These are phyloP conservation scores for Neolamprologus caudopunctatus DNA, from an alignment of 2,113 vertebrate species.

Conservation along the genomic window DNA sequence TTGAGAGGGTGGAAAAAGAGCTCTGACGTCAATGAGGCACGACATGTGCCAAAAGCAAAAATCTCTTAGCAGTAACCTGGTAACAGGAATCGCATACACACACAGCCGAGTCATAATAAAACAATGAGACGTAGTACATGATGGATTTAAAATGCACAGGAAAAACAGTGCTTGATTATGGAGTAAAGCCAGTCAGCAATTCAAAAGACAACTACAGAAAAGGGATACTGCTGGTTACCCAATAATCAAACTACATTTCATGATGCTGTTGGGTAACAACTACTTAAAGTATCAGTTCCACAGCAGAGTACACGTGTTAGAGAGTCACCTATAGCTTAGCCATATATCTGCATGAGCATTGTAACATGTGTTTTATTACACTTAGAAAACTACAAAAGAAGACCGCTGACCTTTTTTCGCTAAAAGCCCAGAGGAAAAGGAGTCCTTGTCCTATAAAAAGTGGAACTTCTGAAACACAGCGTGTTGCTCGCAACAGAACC, in stretches of 20 bases:
- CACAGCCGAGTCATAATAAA: conserved; percentile 35
- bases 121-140: conserved; percentile 10
- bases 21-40: conserved; percentile 66
- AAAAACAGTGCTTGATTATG: background rate
- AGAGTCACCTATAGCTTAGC: background rate
- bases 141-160: background rate
- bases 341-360: conserved; percentile 17
- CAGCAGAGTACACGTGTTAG: background rate
- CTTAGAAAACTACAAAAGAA: conserved; percentile 45
- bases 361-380: conserved; percentile 43
- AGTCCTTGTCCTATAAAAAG: conserved; percentile 76
- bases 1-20: conserved; percentile 32
- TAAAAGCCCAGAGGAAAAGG: conserved; percentile 71
- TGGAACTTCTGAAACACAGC: conserved; percentile 68
- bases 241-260: background rate
- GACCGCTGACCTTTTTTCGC: conserved; percentile 60
- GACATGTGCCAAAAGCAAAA: conserved; percentile 62
- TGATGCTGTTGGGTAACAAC: conserved; percentile 4
- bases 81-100: conserved; percentile 59
- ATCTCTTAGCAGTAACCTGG: conserved; percentile 68
- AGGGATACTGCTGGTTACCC: background rate
- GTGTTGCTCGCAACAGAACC: conserved; percentile 51
- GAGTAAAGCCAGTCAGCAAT: background rate
- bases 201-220: background rate
- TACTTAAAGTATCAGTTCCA: background rate